These are phyloP conservation scores for Lasioglossum pauxillum DNA, from an alignment of 2,888 invertebrate genomes.

Conservation along the genomic window DNA sequence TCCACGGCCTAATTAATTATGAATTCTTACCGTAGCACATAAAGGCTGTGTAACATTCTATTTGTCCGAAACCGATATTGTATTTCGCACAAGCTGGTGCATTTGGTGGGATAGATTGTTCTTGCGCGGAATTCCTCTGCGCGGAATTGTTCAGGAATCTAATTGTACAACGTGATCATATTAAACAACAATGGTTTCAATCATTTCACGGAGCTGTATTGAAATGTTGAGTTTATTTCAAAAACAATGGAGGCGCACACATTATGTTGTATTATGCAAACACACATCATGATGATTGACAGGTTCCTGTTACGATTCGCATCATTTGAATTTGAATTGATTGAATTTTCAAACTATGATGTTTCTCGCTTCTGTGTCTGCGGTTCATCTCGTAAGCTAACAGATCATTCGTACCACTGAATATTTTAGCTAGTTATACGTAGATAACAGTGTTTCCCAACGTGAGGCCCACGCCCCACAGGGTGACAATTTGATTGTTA, in stretches of 20 bases:
- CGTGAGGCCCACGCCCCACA: too few relatives aligned
- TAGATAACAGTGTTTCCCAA: too few relatives aligned
- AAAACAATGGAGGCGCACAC: neutral
- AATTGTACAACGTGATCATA: neutral
- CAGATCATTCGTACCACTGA: neutral
- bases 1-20: neutral
- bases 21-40: neutral
- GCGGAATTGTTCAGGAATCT: neutral
- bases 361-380: neutral
- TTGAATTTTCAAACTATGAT: neutral
- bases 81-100: neutral
- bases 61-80: neutral
- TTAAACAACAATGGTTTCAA: neutral
- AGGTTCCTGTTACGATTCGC: neutral
- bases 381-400: neutral
- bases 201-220: neutral
- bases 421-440: neutral
- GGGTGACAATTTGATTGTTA: too few relatives aligned
- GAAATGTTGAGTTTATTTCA: neutral
- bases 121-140: neutral
- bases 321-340: neutral
- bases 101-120: neutral
- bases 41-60: neutral
- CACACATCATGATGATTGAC: neutral
- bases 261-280: neutral